Evolutionary conservation across 2,113 vertebrate species (phyloP).

Genomic region (Fulmarus glacialis): DNA sequence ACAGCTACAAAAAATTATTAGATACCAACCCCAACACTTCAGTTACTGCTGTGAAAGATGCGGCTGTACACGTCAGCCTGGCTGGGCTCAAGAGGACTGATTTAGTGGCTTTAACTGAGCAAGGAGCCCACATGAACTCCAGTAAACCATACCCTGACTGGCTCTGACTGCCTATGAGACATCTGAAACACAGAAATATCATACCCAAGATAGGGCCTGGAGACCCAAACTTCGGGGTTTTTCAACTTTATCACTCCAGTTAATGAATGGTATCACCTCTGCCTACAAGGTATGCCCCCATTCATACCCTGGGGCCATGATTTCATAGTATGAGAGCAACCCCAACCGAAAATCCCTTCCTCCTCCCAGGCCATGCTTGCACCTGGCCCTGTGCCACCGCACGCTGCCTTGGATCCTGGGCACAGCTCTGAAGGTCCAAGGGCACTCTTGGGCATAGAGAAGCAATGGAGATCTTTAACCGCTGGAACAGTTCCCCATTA

Average conservation of each 20-base stretch:
- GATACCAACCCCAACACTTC: neutral
- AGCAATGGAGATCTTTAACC: neutral
- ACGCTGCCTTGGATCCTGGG: neutral
- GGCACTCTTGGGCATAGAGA: neutral
- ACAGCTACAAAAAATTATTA: neutral
- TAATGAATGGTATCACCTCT: neutral
- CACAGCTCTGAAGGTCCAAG: neutral
- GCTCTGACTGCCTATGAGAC: neutral
- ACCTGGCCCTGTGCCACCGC: neutral
- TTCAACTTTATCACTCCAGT: neutral
- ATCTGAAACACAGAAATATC: neutral
- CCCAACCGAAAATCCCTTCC: neutral
- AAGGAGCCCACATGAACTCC: neutral
- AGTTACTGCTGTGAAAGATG: neutral
- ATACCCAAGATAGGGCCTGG: neutral
- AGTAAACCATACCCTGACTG: neutral
- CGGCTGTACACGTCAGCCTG: neutral
- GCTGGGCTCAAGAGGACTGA: accelerated
- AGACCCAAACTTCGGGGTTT: neutral
- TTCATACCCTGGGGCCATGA: neutral
- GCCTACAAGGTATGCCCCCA: accelerated
- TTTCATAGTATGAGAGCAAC: neutral
- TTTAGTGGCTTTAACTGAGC: neutral
- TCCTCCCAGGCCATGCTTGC: neutral
- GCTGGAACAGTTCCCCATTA: accelerated